These are phyloP conservation scores for Empis stercorea DNA, from an alignment of 2,888 invertebrate species.

Conservation along the genomic window DNA sequence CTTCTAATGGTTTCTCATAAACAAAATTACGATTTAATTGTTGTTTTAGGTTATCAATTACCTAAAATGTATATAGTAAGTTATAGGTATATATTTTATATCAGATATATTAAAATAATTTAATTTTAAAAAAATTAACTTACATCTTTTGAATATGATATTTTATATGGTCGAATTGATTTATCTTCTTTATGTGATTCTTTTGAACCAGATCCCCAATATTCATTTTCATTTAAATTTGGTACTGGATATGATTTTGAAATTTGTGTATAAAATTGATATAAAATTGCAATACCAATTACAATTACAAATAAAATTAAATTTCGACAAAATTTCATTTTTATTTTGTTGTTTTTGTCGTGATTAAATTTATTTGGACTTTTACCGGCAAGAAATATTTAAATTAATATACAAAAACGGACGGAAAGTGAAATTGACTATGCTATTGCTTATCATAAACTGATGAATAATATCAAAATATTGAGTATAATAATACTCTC, in stretches of 20 bases:
- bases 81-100: no score
- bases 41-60: slow-evolving; percentile 43
- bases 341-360: no score
- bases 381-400: no score
- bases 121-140: no score
- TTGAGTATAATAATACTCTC: no score
- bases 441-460: no score
- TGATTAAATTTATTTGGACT: no score
- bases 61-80: no score
- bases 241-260: slow-evolving; percentile 5
- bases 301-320: neutral
- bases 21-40: slow-evolving; percentile 40
- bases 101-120: neutral
- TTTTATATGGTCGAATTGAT: slow-evolving; percentile 6
- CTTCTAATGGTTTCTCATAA: slow-evolving; percentile 48
- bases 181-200: slow-evolving; percentile 12
- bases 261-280: neutral
- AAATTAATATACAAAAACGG: no score
- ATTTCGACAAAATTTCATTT: neutral
- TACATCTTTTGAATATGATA: slow-evolving; percentile 23
- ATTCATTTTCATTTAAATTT: slow-evolving; percentile 11
- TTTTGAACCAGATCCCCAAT: slow-evolving; percentile 15
- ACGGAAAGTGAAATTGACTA: no score
- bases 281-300: neutral
- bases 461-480: no score